These are phyloP conservation scores for Zaprionus vittiger DNA, from an alignment of 1,140 invertebrate species.

Conservation along the genomic window DNA sequence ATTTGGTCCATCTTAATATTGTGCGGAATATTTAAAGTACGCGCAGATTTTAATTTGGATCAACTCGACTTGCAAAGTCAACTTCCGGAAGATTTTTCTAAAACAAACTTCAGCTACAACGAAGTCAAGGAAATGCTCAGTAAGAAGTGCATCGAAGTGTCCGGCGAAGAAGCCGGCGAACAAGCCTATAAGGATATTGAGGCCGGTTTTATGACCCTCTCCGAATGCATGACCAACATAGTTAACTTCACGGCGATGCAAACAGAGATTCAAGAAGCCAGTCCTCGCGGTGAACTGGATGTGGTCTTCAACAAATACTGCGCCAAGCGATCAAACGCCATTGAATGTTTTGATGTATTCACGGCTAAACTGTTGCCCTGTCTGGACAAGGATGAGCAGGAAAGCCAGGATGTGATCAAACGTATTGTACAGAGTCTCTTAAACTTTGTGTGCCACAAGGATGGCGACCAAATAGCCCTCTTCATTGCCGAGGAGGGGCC, in stretches of 20 bases:
- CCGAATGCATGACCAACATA: conserved; percentile 85
- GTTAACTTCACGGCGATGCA: conserved; percentile 86
- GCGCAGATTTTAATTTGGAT: conserved; percentile 58
- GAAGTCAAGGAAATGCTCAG: conserved; percentile 59
- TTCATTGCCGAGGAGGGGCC: conserved; percentile 92
- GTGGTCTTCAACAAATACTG: conserved; percentile 87
- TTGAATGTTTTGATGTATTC: conserved; percentile 87
- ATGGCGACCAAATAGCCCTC: conserved; percentile 92
- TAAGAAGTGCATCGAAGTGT: conserved; percentile 73
- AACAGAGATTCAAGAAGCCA: conserved; percentile 87
- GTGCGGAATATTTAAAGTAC: conserved; percentile 9
- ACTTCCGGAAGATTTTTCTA: conserved; percentile 42
- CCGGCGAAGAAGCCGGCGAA: conserved; percentile 66
- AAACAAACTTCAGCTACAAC: conserved; percentile 46
- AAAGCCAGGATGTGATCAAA: conserved; percentile 85
- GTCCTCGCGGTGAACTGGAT: conserved; percentile 87
- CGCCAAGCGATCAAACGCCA: conserved; percentile 86
- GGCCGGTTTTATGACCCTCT: conserved; percentile 53
- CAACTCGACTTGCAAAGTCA: conserved; percentile 62
- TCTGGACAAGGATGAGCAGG: conserved; percentile 86
- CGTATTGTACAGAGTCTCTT: conserved; percentile 89
- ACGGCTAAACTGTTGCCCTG: conserved; percentile 87
- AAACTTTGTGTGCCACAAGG: conserved; percentile 91
- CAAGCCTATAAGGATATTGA: conserved; percentile 63
- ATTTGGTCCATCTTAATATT: conserved; percentile 26